phyloP scores from a whole-genome alignment of 2,888 invertebrate genomes.

The Malthinus flaveolus region DNA sequence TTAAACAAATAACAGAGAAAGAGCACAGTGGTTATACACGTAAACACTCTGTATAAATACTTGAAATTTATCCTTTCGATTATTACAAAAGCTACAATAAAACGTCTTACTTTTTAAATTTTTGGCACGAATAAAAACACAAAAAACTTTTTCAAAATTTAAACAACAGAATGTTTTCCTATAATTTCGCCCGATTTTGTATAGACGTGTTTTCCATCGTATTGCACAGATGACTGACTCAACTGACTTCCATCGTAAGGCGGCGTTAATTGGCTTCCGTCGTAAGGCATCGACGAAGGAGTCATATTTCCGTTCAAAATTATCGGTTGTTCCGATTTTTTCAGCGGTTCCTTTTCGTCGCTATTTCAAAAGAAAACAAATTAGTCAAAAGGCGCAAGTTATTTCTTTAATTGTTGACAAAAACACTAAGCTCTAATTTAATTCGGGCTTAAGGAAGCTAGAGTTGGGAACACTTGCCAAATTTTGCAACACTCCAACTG shows the following conservation, averaged over 20 bases:
- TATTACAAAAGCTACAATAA: background rate
- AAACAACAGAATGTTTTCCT: constrained; percentile 90
- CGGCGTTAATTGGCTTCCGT: constrained; percentile 79
- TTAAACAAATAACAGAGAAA: too few species aligned
- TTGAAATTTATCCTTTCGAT: background rate
- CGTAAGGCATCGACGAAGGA: constrained; percentile 80
- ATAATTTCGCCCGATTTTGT: constrained; percentile 83
- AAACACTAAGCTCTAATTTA: too few species aligned
- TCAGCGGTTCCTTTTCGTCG: constrained; percentile 83
- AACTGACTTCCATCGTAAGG: constrained; percentile 80
- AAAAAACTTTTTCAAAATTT: constrained; percentile 33
- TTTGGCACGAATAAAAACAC: background rate
- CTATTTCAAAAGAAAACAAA: constrained; percentile 51
- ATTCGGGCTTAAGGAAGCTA: too few species aligned
- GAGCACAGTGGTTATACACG: background rate
- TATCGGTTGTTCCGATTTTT: constrained; percentile 53
- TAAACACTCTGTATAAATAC: background rate
- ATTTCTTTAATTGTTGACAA: too few species aligned
- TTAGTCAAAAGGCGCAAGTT: background rate
- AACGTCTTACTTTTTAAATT: background rate
- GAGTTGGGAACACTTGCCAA: too few species aligned
- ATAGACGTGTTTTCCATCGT: constrained; percentile 79
- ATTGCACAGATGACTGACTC: constrained; percentile 78
- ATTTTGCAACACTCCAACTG: too few species aligned
- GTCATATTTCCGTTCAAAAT: constrained; percentile 63